phyloP scores from a whole-genome alignment of 2,797 vertebrate species.

The Percopsis omiscomaycus region DNA sequence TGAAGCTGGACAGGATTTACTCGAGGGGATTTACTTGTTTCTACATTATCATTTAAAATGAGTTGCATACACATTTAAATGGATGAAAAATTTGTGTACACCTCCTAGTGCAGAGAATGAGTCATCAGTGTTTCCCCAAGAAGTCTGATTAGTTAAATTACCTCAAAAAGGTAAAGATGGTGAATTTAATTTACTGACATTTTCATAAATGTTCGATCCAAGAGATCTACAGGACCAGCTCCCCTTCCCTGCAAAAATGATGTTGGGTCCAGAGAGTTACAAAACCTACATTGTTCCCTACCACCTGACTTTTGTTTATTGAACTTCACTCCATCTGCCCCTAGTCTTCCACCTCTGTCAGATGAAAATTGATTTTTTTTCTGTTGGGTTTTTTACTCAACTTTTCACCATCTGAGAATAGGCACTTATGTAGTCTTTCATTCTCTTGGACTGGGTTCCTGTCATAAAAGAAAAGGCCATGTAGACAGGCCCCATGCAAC shows the following conservation, averaged over 20 bases:
- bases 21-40: no score
- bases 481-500: slow-evolving; percentile 56
- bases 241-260: no score
- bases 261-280: slow-evolving; percentile 9
- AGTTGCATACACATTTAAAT: no score
- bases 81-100: no score
- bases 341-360: slow-evolving; percentile 38
- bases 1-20: no score
- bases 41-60: no score
- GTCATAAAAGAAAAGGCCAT: slow-evolving; percentile 71
- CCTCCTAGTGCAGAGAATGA: not conserved
- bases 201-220: no score
- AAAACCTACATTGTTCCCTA: slow-evolving; percentile 31
- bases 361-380: slow-evolving; percentile 86
- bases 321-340: slow-evolving; percentile 19
- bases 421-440: slow-evolving; percentile 68
- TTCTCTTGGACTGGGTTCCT: slow-evolving; percentile 46
- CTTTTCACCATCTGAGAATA: slow-evolving; percentile 72
- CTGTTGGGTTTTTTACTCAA: slow-evolving; percentile 51
- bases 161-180: no score
- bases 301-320: slow-evolving; percentile 73
- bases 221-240: no score
- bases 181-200: no score
- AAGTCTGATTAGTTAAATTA: no score
- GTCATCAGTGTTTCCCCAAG: no score